These are phyloP conservation scores for Chironex yamaguchii DNA, from an alignment of 30 jellyfish, hydroid and myxozoan genomes.

Conservation along the genomic window DNA sequence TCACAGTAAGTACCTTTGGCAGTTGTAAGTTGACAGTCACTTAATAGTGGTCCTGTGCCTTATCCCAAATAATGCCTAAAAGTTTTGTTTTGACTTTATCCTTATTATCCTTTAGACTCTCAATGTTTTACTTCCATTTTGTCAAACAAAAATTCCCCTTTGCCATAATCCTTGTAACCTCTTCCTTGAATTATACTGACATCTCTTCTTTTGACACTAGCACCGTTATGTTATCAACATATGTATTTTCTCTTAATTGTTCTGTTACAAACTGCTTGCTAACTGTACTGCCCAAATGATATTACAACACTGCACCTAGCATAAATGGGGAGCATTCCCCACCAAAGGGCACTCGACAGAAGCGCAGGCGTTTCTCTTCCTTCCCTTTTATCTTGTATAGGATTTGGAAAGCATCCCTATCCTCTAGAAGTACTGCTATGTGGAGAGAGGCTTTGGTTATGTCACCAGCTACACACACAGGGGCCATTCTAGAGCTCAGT, in stretches of 20 bases:
- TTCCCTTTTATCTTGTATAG: too few species aligned
- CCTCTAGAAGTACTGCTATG: too few species aligned
- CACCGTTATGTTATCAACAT: conserved; percentile 2
- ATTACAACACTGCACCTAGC: not conserved
- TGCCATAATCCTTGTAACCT: not conserved
- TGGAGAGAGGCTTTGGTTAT: too few species aligned
- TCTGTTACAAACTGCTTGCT: not conserved
- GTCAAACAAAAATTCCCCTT: not conserved
- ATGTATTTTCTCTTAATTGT: conserved; percentile 1
- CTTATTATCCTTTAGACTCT: not conserved
- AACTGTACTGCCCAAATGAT: not conserved
- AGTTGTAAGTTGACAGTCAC: not conserved
- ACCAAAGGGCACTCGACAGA: conserved; percentile 15
- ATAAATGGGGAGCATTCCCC: conserved; percentile 19
- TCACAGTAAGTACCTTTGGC: not conserved
- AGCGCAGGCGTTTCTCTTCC: not conserved
- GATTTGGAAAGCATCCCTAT: too few species aligned
- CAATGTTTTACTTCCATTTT: not conserved
- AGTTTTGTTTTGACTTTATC: not conserved
- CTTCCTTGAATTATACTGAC: not conserved
- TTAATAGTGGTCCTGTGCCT: not conserved
- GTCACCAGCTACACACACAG: too few species aligned
- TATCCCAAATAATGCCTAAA: conserved; percentile 1
- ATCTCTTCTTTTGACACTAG: not conserved
- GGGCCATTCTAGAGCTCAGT: too few species aligned